Base-by-base conservation (phyloP, 1,140 invertebrate genomes). In the Eciton burchellii region DNA sequence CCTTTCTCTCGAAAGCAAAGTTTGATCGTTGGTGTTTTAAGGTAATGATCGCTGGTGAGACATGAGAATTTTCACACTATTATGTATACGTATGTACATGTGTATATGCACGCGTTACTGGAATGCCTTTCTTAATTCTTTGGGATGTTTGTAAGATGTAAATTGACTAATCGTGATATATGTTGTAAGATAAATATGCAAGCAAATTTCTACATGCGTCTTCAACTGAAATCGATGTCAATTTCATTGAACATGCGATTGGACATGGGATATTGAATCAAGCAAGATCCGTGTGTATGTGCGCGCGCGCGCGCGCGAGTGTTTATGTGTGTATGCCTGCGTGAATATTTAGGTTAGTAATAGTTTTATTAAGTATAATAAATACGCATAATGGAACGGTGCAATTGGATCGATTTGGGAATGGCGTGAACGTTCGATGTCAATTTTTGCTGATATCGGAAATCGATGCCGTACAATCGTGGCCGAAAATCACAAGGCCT, bases 401-500 rank as follows among this genome's bases (percentile, higher is more conserved):
- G 24, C 41, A 35, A 70, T 79, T 79, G 16, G 19, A 68, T 43
- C 63, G 45, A 26, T 29, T 3, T 3, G 29, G 1, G 26, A 60
- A 66, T 77, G 16, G 49, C 9, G 24, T 29, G 12, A 70, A 68
- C 41, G 24, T 16, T 21, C 49, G 41, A 79, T 14, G 26, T 68
- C 29, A 47, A 26, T 66, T 43, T 52, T 45, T 24, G 19, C 65
- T 45, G 62, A 68, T 56, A 35, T 79, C 56, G 65, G 35, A 79
- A 57, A 68, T 47, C n/a, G 21, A n/a, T 19, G 14, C 6, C 63
- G 49, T 21, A 35, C 29, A 47, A 41, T 73, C 12, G 57, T 41
- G 72, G 68, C 43, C 52, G 35, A 79, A 56, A 5, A 76, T n/a
- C 21, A 74, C n/a, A 35, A 74, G 68, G 71, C 81, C 59, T 82